Base-by-base conservation (phyloP, 2,797 vertebrate species). In the Pseudochirops cupreus region DNA sequence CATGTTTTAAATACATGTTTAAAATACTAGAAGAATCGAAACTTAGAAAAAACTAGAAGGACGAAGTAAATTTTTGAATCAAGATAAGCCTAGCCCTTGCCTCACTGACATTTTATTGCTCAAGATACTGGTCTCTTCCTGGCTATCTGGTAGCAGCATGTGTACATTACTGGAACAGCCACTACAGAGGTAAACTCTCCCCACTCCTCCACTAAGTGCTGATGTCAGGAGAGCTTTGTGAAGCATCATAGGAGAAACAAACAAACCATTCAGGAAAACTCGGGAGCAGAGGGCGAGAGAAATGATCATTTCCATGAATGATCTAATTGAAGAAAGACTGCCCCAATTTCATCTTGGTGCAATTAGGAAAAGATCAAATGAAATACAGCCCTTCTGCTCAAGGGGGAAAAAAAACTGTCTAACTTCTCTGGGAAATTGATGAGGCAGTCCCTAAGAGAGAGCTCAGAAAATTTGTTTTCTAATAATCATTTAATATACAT, bases 91-190 rank as follows among this genome's bases (percentile, higher is more conserved):
- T n/a, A 33, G 16, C 7, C 33, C 62, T 74, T 39, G 18, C 1
- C n/a, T 82, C 24, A 46, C 18, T 82, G 67, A 82, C 18, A 82
- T 82, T 24, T 82, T 46, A 46, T 39, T 3, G 16, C 26, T 56
- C 28, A 3, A 50, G 7, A 6, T 82, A 18, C n/a, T 46, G 7
- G 82, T 94, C 90, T 91, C 92, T 91, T 58, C 94, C 53, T 91
- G 93, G 92, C 95, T 92, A 21, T 57, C 91, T 92, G 91, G 94
- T 59, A 95, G 96, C n/a, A 67, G 46, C 55, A n/a, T 3, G 31
- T 0, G 13, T 33, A 56, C 12, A 67, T 0, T 52, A 14, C 5
- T 21, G 7, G 67, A 46, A 39, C n/a, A 46, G n/a, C 9, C 18
- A 82, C 6, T 82, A 24, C 54, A 91, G 57, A 92, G 92, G 33